Evolutionary conservation across 2,797 vertebrate species (phyloP), one percentile per base, ranked within the genome.

Genomic region (Megaceryle alcyon): DNA sequence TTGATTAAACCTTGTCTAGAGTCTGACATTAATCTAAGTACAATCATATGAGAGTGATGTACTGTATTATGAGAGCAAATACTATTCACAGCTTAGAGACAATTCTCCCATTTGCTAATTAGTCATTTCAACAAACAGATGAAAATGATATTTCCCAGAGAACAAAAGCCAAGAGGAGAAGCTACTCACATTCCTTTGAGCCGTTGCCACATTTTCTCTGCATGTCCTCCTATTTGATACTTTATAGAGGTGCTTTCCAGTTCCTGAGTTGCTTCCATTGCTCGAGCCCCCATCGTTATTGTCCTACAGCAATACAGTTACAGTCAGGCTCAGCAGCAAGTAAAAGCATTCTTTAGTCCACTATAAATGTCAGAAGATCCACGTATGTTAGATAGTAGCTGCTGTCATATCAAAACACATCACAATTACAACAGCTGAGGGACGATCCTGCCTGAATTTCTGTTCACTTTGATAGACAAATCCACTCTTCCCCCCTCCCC

Each of bases 161-260:
- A 82, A 88, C 46, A 96, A 93, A 97, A 97, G 96, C 70, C 80
- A 83, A 95, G 48, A 71, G 92, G 79, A 88, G 54, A 82, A 94
- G 69, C 86, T 98, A 98, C 99, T 99, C 97, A 99, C 99, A 99
- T 99, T 97, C 98, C 99, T 97, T 98, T 99, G 92, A 99, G 98
- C 53, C 98, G 98, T 78, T 98, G 98, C 98, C 98, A 99, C 98
- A 99, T 99, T 97, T 98, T 99, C 94, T 98, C 98, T 16, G 98
- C 96, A 56, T 98, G 98, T 89, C 98, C 98, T 96, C 98, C 98
- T 97, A 98, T 97, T 46, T 98, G 97, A 88, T 98, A 98, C 96
- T 98, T 98, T 85, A 98, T 96, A 94, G 98, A 98, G 91, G 98
- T 96, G 92, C 95, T 98, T 95, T 98, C 98, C 97, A 98, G 73